phyloP scores from a whole-genome alignment of 2,888 invertebrate genomes.

The Nemotelus nigrinus region DNA sequence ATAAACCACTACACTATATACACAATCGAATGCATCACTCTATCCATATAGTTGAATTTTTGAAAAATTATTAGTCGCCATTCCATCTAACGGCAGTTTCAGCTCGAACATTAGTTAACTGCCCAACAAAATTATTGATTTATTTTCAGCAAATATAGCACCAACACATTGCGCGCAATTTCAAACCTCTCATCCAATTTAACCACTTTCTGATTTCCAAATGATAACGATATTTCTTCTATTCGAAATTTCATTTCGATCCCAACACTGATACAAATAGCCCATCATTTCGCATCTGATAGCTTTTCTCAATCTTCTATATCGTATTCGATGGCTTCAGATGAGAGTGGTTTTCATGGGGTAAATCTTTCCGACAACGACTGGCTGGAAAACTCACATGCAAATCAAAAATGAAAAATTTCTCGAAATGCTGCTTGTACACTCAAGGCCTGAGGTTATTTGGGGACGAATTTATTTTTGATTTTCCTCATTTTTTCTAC shows the following conservation, averaged over 20 bases:
- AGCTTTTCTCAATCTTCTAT: background rate
- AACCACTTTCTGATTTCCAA: background rate
- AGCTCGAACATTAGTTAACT: too few relatives aligned
- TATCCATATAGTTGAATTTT: too few relatives aligned
- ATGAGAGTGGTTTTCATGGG: too few relatives aligned
- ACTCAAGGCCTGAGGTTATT: conserved; percentile 6
- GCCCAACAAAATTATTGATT: too few relatives aligned
- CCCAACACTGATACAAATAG: background rate
- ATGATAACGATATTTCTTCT: background rate
- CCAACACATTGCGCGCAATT: too few relatives aligned
- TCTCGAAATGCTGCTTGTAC: background rate
- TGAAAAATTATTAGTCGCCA: too few relatives aligned
- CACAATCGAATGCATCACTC: too few relatives aligned
- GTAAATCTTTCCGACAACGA: too few relatives aligned
- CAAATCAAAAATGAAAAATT: conserved; percentile 7
- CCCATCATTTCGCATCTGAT: background rate
- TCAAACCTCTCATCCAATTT: too few relatives aligned
- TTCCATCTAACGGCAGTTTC: too few relatives aligned
- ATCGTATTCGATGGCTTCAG: background rate
- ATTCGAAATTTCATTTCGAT: background rate
- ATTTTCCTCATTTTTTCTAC: background rate
- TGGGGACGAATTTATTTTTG: conserved; percentile 7
- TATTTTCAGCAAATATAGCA: too few relatives aligned
- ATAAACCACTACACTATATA: too few relatives aligned
- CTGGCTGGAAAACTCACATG: background rate